A percentile compares a stretch with the other conserved stretches of the same genome.
Conservation (phyloP, 2,888 invertebrate species). For the Chrysolina americana region DNA sequence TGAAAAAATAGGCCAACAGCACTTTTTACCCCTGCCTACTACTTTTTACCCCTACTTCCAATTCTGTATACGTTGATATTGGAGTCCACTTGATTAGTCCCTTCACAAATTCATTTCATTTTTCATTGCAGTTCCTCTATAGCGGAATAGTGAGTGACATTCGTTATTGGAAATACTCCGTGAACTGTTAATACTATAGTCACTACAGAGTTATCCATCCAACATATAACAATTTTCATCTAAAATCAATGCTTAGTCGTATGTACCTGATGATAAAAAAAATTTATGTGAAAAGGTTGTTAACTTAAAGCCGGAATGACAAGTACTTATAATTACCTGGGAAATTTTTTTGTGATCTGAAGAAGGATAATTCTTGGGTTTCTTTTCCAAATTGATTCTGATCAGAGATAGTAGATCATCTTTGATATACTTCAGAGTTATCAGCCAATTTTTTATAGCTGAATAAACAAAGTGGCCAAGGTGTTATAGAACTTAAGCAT, state of each 20-base stretch:
- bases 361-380: no score
- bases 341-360: no score
- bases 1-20: neutral
- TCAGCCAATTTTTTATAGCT: no score
- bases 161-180: neutral
- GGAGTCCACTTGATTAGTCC: neutral
- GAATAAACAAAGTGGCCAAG: no score
- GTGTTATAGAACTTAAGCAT: no score
- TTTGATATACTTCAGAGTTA: no score
- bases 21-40: neutral
- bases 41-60: neutral
- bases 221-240: neutral
- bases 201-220: conserved; percentile 6
- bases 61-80: conserved; percentile 5
- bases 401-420: no score
- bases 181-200: neutral
- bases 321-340: no score
- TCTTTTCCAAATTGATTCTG: no score
- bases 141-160: neutral
- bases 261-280: no score
- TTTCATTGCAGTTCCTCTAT: neutral
- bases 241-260: conserved; percentile 26
- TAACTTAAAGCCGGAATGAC: no score
- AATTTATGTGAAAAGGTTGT: no score
- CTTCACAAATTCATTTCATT: neutral